phyloP scores from a whole-genome alignment of 2,888 invertebrate species.

The Tinea semifulvella region DNA sequence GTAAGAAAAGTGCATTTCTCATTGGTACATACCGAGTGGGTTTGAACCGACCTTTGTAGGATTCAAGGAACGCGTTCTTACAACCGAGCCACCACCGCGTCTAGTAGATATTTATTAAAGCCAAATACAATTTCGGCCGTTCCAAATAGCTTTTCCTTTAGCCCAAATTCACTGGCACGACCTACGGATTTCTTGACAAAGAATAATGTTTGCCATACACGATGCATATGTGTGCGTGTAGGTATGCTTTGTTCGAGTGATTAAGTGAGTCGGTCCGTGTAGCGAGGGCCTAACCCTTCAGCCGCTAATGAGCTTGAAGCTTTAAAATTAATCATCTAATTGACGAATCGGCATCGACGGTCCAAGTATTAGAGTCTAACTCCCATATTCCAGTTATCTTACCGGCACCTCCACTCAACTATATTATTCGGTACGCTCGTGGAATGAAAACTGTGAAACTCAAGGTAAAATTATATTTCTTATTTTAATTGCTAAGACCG shows the following conservation, averaged over 20 bases:
- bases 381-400: too few relatives aligned
- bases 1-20: too few relatives aligned
- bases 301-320: constrained; percentile 59
- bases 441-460: too few relatives aligned
- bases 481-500: too few relatives aligned
- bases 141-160: constrained; percentile 8
- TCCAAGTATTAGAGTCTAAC: background rate
- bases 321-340: constrained; percentile 55
- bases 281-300: constrained; percentile 52
- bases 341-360: constrained; percentile 32
- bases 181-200: constrained; percentile 59
- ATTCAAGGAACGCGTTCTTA: too few relatives aligned
- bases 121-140: background rate
- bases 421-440: too few relatives aligned
- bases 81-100: too few relatives aligned
- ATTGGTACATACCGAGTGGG: too few relatives aligned
- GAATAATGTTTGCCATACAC: constrained; percentile 62
- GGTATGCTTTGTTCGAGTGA: constrained; percentile 65
- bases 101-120: constrained; percentile 3
- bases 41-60: too few relatives aligned
- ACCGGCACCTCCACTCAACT: too few relatives aligned
- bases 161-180: constrained; percentile 25
- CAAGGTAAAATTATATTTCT: too few relatives aligned
- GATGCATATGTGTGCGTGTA: constrained; percentile 42
- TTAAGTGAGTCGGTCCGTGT: constrained; percentile 55